Evolutionary conservation across 1,140 invertebrate genomes (phyloP), one percentile per base, ranked within the genome.

Genomic region (Drosophila punjabiensis): DNA sequence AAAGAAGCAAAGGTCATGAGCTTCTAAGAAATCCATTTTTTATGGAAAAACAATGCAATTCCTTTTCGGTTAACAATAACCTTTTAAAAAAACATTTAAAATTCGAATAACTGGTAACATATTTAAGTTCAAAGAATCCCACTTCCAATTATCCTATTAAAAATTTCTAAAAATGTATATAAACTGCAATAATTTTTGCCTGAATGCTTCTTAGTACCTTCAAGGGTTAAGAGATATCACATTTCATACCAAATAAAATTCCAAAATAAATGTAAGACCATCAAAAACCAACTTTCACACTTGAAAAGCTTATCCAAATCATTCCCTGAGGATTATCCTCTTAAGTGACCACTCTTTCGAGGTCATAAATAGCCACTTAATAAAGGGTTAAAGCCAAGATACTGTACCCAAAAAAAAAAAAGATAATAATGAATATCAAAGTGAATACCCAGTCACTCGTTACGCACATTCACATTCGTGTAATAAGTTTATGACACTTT

Each of bases 401-500:
- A 53, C 18, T 60, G 32, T 52, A 11, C 67, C 14, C 35, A 30
- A 48, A 10, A 41, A 30, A 48, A 10, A 0, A 47, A 52, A 11
- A 32, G n/a, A 55, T 24, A 16, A 10, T 14, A 50, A 45, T 85
- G 82, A 85, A 73, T 76, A 76, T 58, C 82, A 68, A 77, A 73
- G 43, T 47, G 62, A 67, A 67, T 77, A 43, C 41, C 61, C 11
- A n/a, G 18, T 14, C 14, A 69, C 53, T 66, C 32, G 39, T 59
- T 43, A 58, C 37, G 39, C 62, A 67, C 62, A 67, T 32, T 39
- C 78, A 61, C 56, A 59, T 63, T 78, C 70, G 71, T 66, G 59
- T 86, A 87, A 87, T 86, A 82, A 69, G 83, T 86, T 86, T 86
- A 82, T 76, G 83, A 69, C 79, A 65, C 79, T 77, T 77, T 76